A percentile compares a stretch with the other conserved stretches of the same genome.
Evolutionary conservation across 1,140 invertebrate species (phyloP).

Genomic region (Platorchestia sp.): DNA sequence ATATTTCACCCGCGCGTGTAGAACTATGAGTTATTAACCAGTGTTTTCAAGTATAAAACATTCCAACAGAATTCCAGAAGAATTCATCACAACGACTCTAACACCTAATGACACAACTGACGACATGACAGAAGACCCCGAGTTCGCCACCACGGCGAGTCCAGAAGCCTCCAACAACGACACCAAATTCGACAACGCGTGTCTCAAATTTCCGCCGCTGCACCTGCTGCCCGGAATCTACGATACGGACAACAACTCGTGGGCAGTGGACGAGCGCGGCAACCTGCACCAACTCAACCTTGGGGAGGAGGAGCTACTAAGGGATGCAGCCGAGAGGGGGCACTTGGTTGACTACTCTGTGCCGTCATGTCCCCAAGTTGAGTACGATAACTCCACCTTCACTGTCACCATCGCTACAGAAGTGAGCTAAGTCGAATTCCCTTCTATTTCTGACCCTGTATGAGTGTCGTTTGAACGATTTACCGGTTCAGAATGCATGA

Average conservation of each 20-base stretch:
- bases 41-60: background rate
- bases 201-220: background rate
- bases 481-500: too few species aligned
- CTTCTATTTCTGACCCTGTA: background rate
- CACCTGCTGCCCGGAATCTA: constrained; percentile 18
- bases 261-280: constrained; percentile 22
- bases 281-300: background rate
- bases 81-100: background rate
- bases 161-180: background rate
- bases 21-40: background rate
- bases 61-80: background rate
- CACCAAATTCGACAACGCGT: background rate
- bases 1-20: background rate
- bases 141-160: background rate
- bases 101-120: background rate
- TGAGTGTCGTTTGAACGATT: background rate
- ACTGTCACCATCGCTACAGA: constrained; percentile 50
- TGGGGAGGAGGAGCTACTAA: background rate
- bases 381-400: constrained; percentile 50
- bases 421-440: background rate
- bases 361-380: constrained; percentile 54
- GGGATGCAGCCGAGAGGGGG: background rate
- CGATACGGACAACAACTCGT: constrained; percentile 33
- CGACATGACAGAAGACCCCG: background rate
- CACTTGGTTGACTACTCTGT: constrained; percentile 27